Conservation (phyloP, 1,140 invertebrate species). For the Teleopsis dalmanni region DNA sequence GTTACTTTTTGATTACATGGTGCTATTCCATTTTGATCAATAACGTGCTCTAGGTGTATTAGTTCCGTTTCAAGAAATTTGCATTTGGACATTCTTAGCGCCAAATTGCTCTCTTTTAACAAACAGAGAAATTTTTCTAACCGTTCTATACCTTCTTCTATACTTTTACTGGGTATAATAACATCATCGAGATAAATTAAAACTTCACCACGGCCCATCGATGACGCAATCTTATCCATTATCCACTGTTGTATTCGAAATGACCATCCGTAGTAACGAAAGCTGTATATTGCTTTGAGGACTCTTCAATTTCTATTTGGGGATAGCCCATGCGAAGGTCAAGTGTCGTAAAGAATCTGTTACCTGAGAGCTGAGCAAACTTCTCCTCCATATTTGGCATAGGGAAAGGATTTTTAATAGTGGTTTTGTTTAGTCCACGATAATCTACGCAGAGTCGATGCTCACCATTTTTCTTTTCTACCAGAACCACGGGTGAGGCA, state of each 20-base stretch:
- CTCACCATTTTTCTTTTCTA: too few species aligned
- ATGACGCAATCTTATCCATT: not conserved
- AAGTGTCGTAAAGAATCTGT: too few species aligned
- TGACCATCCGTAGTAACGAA: not conserved
- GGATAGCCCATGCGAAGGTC: not conserved
- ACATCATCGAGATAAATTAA: slow-evolving; percentile 25
- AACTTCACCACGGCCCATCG: slow-evolving; percentile 10
- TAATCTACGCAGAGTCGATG: too few species aligned
- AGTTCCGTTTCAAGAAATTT: slow-evolving; percentile 2
- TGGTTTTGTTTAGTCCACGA: too few species aligned
- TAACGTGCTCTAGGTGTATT: slow-evolving; percentile 25
- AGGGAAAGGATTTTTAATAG: too few species aligned
- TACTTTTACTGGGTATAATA: slow-evolving; percentile 16
- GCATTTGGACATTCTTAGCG: slow-evolving; percentile 27
- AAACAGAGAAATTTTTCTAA: slow-evolving; percentile 17
- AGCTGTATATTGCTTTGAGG: not conserved
- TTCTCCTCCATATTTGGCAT: not conserved
- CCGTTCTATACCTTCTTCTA: slow-evolving; percentile 19
- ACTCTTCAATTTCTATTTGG: too few species aligned
- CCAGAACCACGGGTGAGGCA: too few species aligned
- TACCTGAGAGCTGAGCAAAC: not conserved
- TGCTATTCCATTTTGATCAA: slow-evolving; percentile 17
- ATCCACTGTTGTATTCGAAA: not conserved
- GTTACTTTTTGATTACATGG: slow-evolving; percentile 25
- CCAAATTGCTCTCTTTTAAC: slow-evolving; percentile 22